These are phyloP conservation scores for Sarcoramphus papa DNA, from an alignment of 2,797 vertebrate genomes.

Conservation along the genomic window DNA sequence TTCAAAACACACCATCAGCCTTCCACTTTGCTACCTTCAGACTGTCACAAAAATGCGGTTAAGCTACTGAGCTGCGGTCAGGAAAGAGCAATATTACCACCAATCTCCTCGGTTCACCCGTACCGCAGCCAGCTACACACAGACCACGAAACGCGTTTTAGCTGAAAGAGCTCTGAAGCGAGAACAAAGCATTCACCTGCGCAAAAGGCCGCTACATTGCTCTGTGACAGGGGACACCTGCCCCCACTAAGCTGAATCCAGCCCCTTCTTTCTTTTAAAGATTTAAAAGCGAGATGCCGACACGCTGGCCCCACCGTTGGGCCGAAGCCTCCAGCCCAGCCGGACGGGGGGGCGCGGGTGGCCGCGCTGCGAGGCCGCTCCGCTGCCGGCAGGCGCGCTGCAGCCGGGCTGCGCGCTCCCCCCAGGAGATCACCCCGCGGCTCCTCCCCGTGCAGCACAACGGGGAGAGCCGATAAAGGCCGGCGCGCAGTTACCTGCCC, in stretches of 20 bases:
- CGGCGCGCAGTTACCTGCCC: background rate
- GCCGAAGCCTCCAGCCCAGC: no score
- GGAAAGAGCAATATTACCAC: accelerated
- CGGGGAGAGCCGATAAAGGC: background rate
- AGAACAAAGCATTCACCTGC: accelerated
- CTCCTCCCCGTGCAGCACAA: background rate
- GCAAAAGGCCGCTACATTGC: accelerated
- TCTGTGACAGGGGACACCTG: accelerated
- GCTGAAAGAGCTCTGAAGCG: background rate
- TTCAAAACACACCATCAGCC: background rate
- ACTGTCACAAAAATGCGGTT: background rate
- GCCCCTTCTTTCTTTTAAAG: accelerated
- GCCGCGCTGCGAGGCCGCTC: background rate
- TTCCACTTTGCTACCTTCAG: background rate
- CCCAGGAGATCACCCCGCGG: background rate
- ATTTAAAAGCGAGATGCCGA: accelerated
- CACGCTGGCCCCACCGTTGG: background rate
- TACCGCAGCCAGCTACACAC: background rate
- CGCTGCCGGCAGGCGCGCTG: background rate
- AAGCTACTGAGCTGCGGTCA: background rate
- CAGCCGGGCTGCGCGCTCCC: background rate
- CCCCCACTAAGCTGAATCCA: background rate
- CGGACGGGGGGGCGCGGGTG: no score
- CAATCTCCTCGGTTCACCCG: accelerated
- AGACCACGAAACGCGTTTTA: background rate